Percentiles rank a stretch among this genome's conserved stretches.
Conservation (phyloP, 2,797 vertebrate species). For the Knipowitschia caucasica region DNA sequence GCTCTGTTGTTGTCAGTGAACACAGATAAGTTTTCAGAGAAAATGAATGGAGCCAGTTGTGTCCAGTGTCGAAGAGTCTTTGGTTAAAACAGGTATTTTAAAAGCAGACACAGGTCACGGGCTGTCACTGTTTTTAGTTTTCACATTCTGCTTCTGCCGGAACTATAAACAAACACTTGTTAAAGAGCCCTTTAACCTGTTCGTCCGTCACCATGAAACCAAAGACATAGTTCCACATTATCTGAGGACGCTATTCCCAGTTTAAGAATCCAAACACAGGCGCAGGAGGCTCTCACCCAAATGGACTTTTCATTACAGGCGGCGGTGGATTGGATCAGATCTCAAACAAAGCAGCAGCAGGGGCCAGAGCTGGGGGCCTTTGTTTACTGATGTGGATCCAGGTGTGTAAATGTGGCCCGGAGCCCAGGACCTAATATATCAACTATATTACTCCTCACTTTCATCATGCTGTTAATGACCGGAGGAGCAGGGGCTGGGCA, state of each 20-base stretch:
- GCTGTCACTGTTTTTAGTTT: too few relatives aligned
- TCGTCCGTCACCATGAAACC: slow-evolving; percentile 25
- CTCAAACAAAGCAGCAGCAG: slow-evolving; percentile 37
- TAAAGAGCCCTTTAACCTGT: not conserved
- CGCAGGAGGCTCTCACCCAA: slow-evolving; percentile 38
- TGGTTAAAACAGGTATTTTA: too few relatives aligned
- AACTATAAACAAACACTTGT: not conserved
- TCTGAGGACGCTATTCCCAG: slow-evolving; percentile 17
- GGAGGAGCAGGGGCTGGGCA: slow-evolving; percentile 1
- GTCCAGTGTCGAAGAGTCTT: too few relatives aligned
- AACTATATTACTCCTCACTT: slow-evolving; percentile 8
- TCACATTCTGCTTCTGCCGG: too few relatives aligned
- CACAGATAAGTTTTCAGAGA: too few relatives aligned
- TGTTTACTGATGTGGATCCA: slow-evolving; percentile 45
- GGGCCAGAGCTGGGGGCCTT: slow-evolving; percentile 25
- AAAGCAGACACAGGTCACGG: too few relatives aligned
- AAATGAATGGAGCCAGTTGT: too few relatives aligned
- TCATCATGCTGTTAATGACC: slow-evolving; percentile 3
- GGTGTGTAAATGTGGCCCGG: slow-evolving; percentile 24
- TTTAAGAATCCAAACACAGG: slow-evolving; percentile 37
- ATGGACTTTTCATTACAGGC: slow-evolving; percentile 60
- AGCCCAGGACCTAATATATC: slow-evolving; percentile 11
- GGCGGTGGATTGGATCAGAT: slow-evolving; percentile 51
- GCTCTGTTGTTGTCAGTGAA: too few relatives aligned
- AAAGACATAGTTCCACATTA: slow-evolving; percentile 32